These are phyloP conservation scores for Cranoglanis bouderius DNA, from an alignment of 2,113 vertebrate species.

Conservation along the genomic window DNA sequence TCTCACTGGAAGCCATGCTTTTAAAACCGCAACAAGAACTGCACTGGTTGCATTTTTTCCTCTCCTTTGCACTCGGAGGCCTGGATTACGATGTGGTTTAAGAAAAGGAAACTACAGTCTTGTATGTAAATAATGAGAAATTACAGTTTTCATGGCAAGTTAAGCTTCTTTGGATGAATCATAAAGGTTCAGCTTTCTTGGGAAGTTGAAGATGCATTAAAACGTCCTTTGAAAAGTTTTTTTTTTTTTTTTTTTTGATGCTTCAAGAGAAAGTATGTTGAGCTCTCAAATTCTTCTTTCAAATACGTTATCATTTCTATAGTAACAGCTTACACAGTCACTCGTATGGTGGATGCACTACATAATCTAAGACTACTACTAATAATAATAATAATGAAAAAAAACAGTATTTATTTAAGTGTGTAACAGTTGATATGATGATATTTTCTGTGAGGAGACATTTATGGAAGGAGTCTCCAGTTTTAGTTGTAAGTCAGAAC, in stretches of 20 bases:
- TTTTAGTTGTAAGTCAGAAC: background rate
- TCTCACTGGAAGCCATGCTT: conserved; percentile 42
- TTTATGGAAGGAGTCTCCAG: background rate
- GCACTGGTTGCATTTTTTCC: conserved; percentile 59
- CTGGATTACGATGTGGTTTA: conserved; percentile 46
- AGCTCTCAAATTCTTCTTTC: background rate
- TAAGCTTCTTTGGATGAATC: conserved; percentile 35
- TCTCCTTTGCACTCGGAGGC: conserved; percentile 51
- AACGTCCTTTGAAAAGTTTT: background rate
- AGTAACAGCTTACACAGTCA: background rate
- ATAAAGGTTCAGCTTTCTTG: background rate
- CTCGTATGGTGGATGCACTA: background rate
- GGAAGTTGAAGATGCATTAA: background rate
- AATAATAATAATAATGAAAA: background rate
- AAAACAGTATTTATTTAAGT: background rate
- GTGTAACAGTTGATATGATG: background rate
- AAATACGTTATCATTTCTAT: background rate
- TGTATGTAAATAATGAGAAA: conserved; percentile 53
- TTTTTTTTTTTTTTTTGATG: background rate
- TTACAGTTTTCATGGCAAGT: conserved; percentile 4
- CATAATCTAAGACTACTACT: background rate
- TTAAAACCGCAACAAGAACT: conserved; percentile 59
- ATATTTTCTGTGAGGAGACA: background rate
- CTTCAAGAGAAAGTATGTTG: background rate
- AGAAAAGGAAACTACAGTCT: conserved; percentile 41